phyloP scores from a whole-genome alignment of 2,888 invertebrate genomes.

The Bombylius major region DNA sequence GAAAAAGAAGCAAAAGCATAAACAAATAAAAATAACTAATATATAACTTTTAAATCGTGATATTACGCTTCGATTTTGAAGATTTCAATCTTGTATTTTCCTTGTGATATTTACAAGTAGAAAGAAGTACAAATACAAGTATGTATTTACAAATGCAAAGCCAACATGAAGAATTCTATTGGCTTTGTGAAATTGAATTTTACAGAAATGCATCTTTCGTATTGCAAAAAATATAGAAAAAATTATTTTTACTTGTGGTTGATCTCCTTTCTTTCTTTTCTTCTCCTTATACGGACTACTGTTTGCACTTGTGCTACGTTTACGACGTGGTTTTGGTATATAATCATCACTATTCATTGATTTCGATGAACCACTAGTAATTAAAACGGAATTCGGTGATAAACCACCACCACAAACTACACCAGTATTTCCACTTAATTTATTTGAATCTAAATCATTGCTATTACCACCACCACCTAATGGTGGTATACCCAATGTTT shows the following conservation, averaged over 20 bases:
- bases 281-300: conserved; percentile 36
- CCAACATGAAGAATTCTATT: no score
- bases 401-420: conserved; percentile 5
- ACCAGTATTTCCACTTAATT: background rate
- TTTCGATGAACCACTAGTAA: background rate
- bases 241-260: conserved; percentile 6
- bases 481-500: conserved; percentile 1
- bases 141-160: no score
- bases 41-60: no score
- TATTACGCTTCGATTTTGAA: no score
- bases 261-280: conserved; percentile 30
- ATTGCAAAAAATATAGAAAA: background rate
- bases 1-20: no score
- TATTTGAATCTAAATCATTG: conserved; percentile 2
- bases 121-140: no score
- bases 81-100: no score
- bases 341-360: conserved; percentile 13
- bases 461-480: background rate
- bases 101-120: no score
- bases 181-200: no score
- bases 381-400: conserved; percentile 4
- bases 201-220: no score
- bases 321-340: conserved; percentile 24
- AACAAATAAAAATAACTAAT: no score
- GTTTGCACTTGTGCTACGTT: conserved; percentile 33